Evolutionary conservation across 2,113 vertebrate species (phyloP), one percentile per base, ranked within the genome.

Genomic region (Laticauda laticaudata): DNA sequence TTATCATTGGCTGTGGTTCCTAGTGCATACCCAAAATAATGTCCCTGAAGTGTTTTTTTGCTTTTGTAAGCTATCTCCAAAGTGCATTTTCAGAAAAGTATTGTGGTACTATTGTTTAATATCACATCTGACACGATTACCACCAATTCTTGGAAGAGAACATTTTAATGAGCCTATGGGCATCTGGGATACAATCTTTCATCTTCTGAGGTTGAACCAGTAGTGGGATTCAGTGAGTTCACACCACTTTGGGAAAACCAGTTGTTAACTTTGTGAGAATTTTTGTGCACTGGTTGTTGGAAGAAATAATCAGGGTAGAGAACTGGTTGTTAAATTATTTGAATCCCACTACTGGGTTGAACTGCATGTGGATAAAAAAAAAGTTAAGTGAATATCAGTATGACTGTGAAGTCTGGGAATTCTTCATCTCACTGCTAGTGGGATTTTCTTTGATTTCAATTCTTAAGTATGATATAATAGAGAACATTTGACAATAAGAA

Each of bases 401-500:
- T 55, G 64, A 55, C 61, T 64, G 9, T 29, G 11, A 64, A 14
- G 10, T n/a, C 24, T 14, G 26, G 61, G 26, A 14, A 7, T 64
- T 64, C 61, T 14, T n/a, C 61, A 29, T 64, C 61, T 64, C 11
- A 64, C 61, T 64, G 61, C 61, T 57, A 26, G 4, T 64, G 48
- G 26, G 15, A 15, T 53, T 23, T 92, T 86, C 43, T 29, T 51
- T 51, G 6, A n/a, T 12, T 64, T 90, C 54, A 0, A 0, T 64
- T 18, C 0, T 0, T 0, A 39, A 34, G 23, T 9, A 3, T 9
- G 24, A 18, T 34, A 10, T 0, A 0, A 39, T 75, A 26, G 57
- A 24, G 0, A 51, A 88, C 54, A 9, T 1, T 86, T 20, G 85
- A 4, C 3, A 0, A 34, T 87, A 51, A 55, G 81, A 69, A 88